Evolutionary conservation across 1,140 invertebrate genomes (phyloP).

Genomic region (Drosophila kepulauana): DNA sequence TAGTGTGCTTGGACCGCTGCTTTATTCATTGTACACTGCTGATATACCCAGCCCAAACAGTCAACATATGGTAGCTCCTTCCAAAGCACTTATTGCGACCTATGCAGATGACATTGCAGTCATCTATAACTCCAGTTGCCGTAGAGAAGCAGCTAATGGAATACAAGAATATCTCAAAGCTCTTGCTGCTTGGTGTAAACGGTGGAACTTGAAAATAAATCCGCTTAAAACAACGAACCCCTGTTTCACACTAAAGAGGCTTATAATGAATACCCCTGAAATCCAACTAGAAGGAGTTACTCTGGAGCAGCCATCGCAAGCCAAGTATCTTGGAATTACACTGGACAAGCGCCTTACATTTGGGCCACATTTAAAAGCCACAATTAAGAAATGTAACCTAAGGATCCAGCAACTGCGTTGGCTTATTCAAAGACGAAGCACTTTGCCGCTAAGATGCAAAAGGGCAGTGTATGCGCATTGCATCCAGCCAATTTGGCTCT

Average conservation of each 20-base stretch:
- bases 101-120: slow-evolving; percentile 11
- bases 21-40: slow-evolving; percentile 29
- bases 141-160: slow-evolving; percentile 8
- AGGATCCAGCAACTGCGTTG: neutral
- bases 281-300: slow-evolving; percentile 5
- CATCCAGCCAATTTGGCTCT: neutral
- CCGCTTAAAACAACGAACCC: slow-evolving; percentile 14
- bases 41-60: slow-evolving; percentile 37
- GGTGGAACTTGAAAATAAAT: slow-evolving; percentile 15
- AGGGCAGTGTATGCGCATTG: too few species aligned
- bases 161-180: slow-evolving; percentile 6
- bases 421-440: too few species aligned
- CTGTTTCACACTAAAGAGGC: neutral
- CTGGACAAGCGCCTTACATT: slow-evolving; percentile 2
- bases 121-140: slow-evolving; percentile 9
- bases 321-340: slow-evolving; percentile 2
- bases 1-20: too few species aligned
- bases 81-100: neutral
- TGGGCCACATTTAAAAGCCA: neutral
- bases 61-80: too few species aligned
- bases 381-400: neutral
- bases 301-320: neutral
- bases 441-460: too few species aligned
- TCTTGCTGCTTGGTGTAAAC: slow-evolving; percentile 11
- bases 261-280: neutral